Evolutionary conservation across 2,888 invertebrate species (phyloP), one percentile per base, ranked within the genome.

Genomic region (Dioctria rufipes): DNA sequence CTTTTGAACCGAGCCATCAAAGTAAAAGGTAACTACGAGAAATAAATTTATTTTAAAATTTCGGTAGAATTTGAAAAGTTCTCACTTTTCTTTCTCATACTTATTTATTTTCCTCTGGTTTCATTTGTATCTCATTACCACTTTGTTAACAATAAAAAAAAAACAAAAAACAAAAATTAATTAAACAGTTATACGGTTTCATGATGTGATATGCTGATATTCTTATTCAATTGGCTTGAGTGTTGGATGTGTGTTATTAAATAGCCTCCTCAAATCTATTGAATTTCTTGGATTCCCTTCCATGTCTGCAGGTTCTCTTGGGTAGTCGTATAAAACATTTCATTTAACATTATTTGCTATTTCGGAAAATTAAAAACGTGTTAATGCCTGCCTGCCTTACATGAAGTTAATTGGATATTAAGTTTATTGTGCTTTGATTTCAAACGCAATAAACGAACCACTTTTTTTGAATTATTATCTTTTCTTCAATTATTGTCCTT

Each of bases 101-200:
- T 43, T 5, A 46, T 46, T 46, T 46, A 5, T n/a, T 66, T 13
- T 46, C 66, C 9, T 43, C 61, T 43, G 3, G 4, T 46, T 43
- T 5, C 11, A 66, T 66, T 11, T 66, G 13, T 8, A 66, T 13
- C 3, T 8, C 46, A 2, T 43, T 51, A 39, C 25, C 6, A 5
- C 51, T 39, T 37, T 5, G 5, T 39, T 11, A 39, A n/a, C 3
- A 49, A 71, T 67, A 46, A 25, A n/a, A 5, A 51, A 51, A 37
- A 51, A 39, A 39, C n/a, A 39, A 73, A 25, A 25, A 25, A 25
- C 25, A 25, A 25, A 25, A 25, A 39, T 73, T 58, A 73, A 58
- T 73, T 73, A 73, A 54, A 58, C 58, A n/a, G 58, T 73, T 73
- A n/a, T 58, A 73, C 40, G 73, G 73, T 73, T 73, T 73, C 73